phyloP scores from a whole-genome alignment of 30 jellyfish, hydroid and myxozoan genomes.

The Pelagia noctiluca region DNA sequence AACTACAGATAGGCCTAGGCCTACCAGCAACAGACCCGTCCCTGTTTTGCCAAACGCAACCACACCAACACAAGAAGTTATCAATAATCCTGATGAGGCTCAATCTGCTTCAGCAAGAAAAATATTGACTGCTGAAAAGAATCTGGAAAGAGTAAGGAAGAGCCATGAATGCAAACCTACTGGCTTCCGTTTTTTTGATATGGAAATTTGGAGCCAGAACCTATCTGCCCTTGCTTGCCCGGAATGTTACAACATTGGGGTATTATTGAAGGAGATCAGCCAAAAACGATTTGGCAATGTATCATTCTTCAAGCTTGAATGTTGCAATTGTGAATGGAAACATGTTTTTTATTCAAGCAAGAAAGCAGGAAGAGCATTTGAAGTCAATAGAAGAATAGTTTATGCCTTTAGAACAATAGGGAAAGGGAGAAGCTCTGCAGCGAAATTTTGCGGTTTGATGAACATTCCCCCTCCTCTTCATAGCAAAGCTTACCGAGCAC shows the following conservation, averaged over 20 bases:
- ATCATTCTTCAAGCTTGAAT: not conserved
- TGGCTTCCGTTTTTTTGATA: conserved; percentile 10
- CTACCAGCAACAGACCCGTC: no score
- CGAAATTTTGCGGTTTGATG: conserved; percentile 18
- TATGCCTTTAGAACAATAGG: not conserved
- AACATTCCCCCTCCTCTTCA: conserved; percentile 24
- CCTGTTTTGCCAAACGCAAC: no score
- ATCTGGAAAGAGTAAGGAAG: no score
- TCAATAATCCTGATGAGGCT: no score
- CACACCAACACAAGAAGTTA: no score
- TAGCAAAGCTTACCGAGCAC: conserved; percentile 1
- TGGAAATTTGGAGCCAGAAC: not conserved
- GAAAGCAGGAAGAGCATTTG: conserved; percentile 12
- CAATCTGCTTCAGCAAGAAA: conserved; percentile 17
- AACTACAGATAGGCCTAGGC: not conserved
- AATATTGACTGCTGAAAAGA: no score
- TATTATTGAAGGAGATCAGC: not conserved
- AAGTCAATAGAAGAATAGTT: conserved; percentile 14
- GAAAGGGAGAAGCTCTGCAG: conserved; percentile 1
- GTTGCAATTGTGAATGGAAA: conserved; percentile 14
- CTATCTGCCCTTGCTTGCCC: conserved; percentile 10
- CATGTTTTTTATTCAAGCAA: conserved; percentile 29
- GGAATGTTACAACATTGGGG: not conserved
- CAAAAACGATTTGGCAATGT: conserved; percentile 6
- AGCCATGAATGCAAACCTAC: no score